Evolutionary conservation across 64 coral and sea anemone genomes (phyloP).

Genomic region (Pocillopora verrucosa): DNA sequence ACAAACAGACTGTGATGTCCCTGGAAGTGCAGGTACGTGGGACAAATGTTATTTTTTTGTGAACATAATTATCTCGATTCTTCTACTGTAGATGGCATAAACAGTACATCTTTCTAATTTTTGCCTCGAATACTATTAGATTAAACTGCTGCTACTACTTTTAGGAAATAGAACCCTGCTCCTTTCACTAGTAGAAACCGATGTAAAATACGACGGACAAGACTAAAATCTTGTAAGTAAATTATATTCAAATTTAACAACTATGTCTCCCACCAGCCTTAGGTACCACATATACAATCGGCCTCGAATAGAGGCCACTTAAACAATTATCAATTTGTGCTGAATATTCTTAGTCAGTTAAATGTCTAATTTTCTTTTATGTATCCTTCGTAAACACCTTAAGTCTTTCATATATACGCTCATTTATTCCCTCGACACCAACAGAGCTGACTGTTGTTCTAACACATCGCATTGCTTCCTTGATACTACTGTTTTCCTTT

Average conservation of each 20-base stretch:
- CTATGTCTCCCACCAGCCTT: too few relatives aligned
- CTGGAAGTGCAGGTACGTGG: slow-evolving; percentile 22
- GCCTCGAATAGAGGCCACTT: too few relatives aligned
- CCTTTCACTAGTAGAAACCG: slow-evolving; percentile 1
- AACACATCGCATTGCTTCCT: too few relatives aligned
- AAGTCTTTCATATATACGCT: neutral
- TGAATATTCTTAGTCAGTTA: too few relatives aligned
- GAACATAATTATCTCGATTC: too few relatives aligned
- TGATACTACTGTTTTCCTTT: too few relatives aligned
- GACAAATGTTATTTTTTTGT: neutral
- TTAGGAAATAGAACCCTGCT: neutral
- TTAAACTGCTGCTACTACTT: neutral
- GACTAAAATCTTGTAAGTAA: slow-evolving; percentile 32
- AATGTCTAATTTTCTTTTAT: too few relatives aligned
- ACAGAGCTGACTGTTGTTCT: neutral
- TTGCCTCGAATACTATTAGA: neutral
- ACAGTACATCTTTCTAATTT: neutral
- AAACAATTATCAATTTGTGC: too few relatives aligned
- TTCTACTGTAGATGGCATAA: neutral
- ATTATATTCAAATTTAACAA: neutral
- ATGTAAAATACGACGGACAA: slow-evolving; percentile 8
- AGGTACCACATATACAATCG: too few relatives aligned
- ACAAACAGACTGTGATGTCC: slow-evolving; percentile 25
- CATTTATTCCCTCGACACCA: neutral
- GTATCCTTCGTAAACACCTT: neutral